phyloP scores from a whole-genome alignment of 2,797 vertebrate genomes.

The Halcyon chelicuti region DNA sequence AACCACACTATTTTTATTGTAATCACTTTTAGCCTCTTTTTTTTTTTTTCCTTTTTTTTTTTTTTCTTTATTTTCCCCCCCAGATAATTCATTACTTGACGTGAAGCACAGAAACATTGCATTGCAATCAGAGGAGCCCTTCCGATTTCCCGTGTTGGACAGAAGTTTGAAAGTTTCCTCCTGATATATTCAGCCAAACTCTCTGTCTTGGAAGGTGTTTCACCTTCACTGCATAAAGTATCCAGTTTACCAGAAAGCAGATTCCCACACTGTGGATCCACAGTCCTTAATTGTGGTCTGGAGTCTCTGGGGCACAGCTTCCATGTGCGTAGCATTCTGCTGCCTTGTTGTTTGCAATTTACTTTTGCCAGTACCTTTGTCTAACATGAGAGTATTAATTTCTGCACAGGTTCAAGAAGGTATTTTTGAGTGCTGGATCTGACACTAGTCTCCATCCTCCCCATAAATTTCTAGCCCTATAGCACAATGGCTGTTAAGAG shows the following conservation, averaged over 20 bases:
- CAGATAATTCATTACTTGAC: background rate
- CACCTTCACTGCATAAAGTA: background rate
- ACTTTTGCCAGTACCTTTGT: background rate
- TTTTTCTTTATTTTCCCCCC: background rate
- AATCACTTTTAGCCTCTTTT: background rate
- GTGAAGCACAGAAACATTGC: accelerated
- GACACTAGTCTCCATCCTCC: background rate
- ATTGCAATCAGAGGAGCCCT: background rate
- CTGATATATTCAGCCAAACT: background rate
- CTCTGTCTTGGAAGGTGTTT: background rate
- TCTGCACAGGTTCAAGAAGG: background rate
- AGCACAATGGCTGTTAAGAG: background rate
- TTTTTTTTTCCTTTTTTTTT: no score
- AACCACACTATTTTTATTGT: background rate
- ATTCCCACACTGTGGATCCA: background rate
- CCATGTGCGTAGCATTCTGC: background rate
- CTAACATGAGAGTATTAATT: background rate
- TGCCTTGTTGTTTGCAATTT: background rate
- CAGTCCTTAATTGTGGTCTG: background rate
- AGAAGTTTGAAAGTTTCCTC: background rate
- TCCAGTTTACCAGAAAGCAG: background rate
- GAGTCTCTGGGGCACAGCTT: background rate
- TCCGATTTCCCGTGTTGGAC: background rate
- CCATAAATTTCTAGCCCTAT: background rate
- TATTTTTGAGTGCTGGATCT: background rate